A percentile compares a stretch with the other conserved stretches of the same genome.
Conservation (phyloP, 2,797 vertebrate genomes). For the Odontamblyopus lacepedii region DNA sequence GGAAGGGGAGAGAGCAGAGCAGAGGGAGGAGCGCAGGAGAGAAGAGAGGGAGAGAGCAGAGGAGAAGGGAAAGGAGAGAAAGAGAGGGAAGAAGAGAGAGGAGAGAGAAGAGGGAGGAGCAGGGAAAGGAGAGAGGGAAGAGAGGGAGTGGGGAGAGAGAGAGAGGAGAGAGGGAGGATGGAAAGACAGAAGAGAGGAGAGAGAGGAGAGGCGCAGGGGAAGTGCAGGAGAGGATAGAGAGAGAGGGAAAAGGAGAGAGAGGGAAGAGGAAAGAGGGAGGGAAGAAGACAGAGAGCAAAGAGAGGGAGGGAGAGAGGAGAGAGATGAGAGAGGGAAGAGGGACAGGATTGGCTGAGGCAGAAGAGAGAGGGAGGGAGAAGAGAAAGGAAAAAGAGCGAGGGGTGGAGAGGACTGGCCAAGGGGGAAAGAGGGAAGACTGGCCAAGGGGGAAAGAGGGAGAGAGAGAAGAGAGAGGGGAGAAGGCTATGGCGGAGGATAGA, state of each 20-base stretch:
- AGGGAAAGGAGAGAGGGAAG: too few species aligned
- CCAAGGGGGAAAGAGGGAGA: constrained; percentile 51
- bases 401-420: constrained; percentile 65
- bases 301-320: constrained; percentile 1
- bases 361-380: constrained; percentile 35
- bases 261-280: not conserved
- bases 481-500: constrained; percentile 9
- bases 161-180: too few species aligned
- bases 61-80: too few species aligned
- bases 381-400: constrained; percentile 25
- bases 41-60: not conserved
- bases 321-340: constrained; percentile 45
- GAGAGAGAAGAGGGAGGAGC: too few species aligned
- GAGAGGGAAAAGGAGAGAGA: constrained; percentile 40
- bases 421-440: constrained; percentile 28
- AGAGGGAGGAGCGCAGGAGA: too few species aligned
- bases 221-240: not conserved
- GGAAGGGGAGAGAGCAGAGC: not conserved
- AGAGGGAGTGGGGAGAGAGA: too few species aligned
- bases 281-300: not conserved
- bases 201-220: constrained; percentile 27
- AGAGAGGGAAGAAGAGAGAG: too few species aligned
- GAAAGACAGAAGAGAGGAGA: too few species aligned
- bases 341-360: constrained; percentile 63
- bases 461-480: constrained; percentile 39